Evolutionary conservation across 2,888 invertebrate genomes (phyloP).

Genomic region (Vesta saturnalis): DNA sequence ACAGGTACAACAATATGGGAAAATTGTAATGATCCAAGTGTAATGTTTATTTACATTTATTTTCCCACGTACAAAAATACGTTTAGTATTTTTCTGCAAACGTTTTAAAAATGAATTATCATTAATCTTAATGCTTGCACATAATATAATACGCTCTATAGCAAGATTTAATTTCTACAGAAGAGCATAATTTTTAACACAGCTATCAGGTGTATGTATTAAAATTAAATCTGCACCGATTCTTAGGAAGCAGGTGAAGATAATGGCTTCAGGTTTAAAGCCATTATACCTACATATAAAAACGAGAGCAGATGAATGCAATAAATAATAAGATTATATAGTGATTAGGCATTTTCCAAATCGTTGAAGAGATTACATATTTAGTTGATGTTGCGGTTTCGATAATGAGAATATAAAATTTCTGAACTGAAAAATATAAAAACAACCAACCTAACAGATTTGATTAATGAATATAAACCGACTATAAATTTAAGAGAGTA

Average conservation of each 20-base stretch:
- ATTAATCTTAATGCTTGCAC: constrained; percentile 1
- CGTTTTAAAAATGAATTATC: not conserved
- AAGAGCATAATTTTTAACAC: not conserved
- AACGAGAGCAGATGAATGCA: not conserved
- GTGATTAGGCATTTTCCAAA: not conserved
- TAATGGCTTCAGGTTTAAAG: not conserved
- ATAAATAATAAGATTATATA: constrained; percentile 1
- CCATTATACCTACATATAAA: not conserved
- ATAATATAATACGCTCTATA: not conserved
- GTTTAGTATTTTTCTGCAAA: not conserved
- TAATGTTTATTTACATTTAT: too few relatives aligned
- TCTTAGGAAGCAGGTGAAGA: not conserved
- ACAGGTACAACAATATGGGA: too few relatives aligned
- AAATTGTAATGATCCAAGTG: too few relatives aligned
- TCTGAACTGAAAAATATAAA: not conserved
- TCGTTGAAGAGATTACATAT: not conserved
- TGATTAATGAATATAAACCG: constrained; percentile 7
- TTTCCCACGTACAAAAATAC: not conserved
- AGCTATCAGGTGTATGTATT: not conserved
- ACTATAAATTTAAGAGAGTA: not conserved
- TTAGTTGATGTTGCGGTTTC: not conserved
- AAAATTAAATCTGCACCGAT: not conserved
- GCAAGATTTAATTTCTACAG: not conserved
- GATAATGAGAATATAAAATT: not conserved
- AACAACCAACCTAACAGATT: not conserved